phyloP scores from a whole-genome alignment of 1,140 invertebrate genomes.

The Platorchestia sp. region DNA sequence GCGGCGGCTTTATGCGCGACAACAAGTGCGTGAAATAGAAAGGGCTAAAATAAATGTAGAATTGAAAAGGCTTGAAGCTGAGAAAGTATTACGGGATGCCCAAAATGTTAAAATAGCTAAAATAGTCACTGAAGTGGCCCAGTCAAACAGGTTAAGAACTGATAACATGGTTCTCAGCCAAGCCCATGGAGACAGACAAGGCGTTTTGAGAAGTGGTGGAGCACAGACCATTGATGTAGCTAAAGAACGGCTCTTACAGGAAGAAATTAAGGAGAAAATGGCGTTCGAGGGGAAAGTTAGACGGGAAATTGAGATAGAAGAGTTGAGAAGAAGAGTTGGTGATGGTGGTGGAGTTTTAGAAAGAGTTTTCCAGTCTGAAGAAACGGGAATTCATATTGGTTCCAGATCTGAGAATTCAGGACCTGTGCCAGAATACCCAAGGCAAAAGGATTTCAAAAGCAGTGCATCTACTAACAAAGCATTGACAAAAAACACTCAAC shows the following conservation, averaged over 20 bases:
- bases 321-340: not conserved
- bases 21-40: not conserved
- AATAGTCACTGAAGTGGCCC: not conserved
- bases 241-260: not conserved
- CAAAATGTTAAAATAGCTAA: not conserved
- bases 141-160: not conserved
- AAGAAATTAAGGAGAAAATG: not conserved
- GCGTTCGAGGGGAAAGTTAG: not conserved
- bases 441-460: not conserved
- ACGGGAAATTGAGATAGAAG: constrained; percentile 18
- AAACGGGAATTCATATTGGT: not conserved
- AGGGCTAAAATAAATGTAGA: not conserved
- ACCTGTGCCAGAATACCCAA: not conserved
- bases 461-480: not conserved
- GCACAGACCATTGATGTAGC: not conserved
- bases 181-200: not conserved
- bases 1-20: not conserved
- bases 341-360: not conserved
- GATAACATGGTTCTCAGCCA: not conserved
- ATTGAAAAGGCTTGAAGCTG: not conserved
- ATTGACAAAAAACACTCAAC: not conserved
- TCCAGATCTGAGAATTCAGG: not conserved
- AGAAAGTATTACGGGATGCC: not conserved
- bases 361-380: not conserved
- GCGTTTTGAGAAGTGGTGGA: not conserved